Conservation (phyloP, 64 coral and sea anemone genomes). For the Acropora tenuis region DNA sequence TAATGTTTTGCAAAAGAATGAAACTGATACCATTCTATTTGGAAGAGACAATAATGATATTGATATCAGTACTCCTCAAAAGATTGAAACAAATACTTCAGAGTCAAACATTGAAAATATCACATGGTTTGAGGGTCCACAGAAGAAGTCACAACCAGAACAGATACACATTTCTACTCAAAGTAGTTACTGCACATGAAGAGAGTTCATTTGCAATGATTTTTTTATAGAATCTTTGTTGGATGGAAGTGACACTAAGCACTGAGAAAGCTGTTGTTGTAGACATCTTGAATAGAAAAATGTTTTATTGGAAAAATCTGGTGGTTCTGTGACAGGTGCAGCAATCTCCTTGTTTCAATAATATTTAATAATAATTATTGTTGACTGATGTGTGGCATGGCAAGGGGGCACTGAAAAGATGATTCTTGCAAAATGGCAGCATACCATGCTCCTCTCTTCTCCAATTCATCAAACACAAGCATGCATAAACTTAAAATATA, state of each 20-base stretch:
- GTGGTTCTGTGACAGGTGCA: too few species aligned
- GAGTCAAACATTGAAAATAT: background rate
- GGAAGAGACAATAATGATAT: slow-evolving; percentile 33
- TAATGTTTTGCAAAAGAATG: slow-evolving; percentile 33
- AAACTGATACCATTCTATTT: slow-evolving; percentile 66
- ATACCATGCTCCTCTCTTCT: too few species aligned
- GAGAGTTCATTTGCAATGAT: background rate
- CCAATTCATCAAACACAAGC: too few species aligned
- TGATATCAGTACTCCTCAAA: background rate
- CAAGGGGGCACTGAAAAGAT: too few species aligned
- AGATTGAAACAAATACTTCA: background rate
- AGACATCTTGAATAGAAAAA: too few species aligned
- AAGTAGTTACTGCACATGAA: background rate
- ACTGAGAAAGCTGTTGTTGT: background rate
- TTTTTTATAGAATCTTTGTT: background rate
- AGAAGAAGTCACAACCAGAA: background rate
- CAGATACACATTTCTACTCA: background rate
- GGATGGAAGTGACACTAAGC: background rate
- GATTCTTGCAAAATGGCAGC: too few species aligned
- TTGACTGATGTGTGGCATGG: too few species aligned
- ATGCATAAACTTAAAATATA: background rate
- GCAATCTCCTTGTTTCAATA: too few species aligned
- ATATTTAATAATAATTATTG: too few species aligned
- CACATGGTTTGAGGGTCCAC: background rate
- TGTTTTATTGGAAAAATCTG: too few species aligned